Base-by-base conservation (phyloP, 2,888 invertebrate genomes). In the Bembecia ichneumoniformis region DNA sequence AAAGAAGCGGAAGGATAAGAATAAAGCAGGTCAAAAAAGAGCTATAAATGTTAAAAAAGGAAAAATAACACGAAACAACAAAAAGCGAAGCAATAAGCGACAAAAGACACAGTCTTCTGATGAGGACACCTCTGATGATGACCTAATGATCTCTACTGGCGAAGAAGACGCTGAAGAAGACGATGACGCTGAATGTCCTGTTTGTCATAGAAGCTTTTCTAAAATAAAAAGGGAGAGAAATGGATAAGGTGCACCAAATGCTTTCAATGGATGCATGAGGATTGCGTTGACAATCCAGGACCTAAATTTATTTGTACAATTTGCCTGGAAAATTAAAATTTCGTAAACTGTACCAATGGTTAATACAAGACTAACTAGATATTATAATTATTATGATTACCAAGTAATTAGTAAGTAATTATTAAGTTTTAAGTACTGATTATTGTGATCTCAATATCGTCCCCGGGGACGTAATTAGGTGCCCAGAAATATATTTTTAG, bases 111-210 rank as follows among this genome's bases (percentile, higher is more conserved):
- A 35, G 36, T 48, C 46, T 50, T 50, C 50, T 50, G 50, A 50
- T 14, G 43, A 48, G 47, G 40, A 47, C n/a, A 48, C 51, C 14
- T 47, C 51, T 57, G 55, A 57, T 45, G 55, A 56, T 14, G 52
- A 52, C 16, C 48, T 55, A 49, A 35, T 56, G 52, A 52, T 53
- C 36, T 50, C 52, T 9, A 47, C 51, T 51, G 49, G 47, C 55
- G 54, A 55, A 16, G 51, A 53, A 53, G 46, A 54, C 46, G 49
- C 49, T 46, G 16, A 16, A 4, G 46, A 16, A 14, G 16, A 46
- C 16, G 46, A 46, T 46, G 46, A 46, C 46, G n/a, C 46, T 46
- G 46, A 46, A 46, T 46, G 46, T 16, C 46, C 46, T 15, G 46
- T 46, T 46, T 46, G 46, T 46, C 46, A 28, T 20, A 16, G 16